phyloP scores from a whole-genome alignment of 2,888 invertebrate genomes.

The Leptopilina drosophilae region DNA sequence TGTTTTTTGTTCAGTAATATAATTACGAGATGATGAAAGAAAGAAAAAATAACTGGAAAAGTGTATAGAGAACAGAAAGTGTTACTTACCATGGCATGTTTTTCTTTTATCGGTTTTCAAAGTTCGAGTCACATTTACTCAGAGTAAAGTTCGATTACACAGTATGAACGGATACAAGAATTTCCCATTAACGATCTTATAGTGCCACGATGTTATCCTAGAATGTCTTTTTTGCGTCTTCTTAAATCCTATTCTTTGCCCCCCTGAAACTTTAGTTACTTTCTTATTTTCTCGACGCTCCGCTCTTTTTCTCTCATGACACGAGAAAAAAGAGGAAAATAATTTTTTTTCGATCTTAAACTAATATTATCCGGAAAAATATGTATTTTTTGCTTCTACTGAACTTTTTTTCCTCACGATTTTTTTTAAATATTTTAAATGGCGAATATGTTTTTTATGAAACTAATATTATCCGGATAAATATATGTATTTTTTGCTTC shows the following conservation, averaged over 20 bases:
- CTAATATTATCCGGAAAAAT: not conserved
- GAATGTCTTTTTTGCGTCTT: slow-evolving; percentile 9
- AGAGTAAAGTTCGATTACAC: slow-evolving; percentile 1
- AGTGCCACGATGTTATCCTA: slow-evolving; percentile 5
- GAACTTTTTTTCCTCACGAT: not conserved
- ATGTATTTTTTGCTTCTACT: slow-evolving; percentile 24
- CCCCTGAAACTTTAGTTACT: slow-evolving; percentile 1
- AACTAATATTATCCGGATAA: not conserved
- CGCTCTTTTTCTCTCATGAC: not conserved
- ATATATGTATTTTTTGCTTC: slow-evolving; percentile 33
- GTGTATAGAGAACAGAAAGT: not conserved
- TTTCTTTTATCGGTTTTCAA: slow-evolving; percentile 6
- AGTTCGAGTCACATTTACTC: slow-evolving; percentile 13
- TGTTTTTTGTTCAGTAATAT: too few species aligned
- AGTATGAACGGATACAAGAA: slow-evolving; percentile 19
- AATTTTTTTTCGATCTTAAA: not conserved
- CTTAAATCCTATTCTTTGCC: slow-evolving; percentile 18
- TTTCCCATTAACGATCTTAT: slow-evolving; percentile 28
- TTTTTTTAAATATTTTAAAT: too few species aligned
- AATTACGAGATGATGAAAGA: too few species aligned
- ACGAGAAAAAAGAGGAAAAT: not conserved
- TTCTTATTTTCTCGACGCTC: slow-evolving; percentile 46
- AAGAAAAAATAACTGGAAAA: too few species aligned
- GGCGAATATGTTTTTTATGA: too few species aligned
- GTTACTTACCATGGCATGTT: not conserved